Conservation (phyloP, 2,888 invertebrate species). For the Oxystoma pomonae region DNA sequence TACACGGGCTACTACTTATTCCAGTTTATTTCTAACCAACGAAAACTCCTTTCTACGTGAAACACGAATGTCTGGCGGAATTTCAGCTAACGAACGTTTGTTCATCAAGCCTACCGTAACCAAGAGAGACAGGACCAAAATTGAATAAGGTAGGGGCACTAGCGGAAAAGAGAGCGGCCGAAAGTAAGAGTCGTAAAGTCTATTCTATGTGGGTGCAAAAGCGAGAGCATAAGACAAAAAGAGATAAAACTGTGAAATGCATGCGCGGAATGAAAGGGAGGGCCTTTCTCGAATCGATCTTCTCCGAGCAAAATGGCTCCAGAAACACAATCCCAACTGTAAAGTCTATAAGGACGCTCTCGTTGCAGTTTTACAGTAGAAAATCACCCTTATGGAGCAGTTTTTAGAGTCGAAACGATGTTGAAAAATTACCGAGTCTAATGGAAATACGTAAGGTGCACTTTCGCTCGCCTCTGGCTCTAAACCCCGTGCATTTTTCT, state of each 20-base stretch:
- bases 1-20: too few relatives aligned
- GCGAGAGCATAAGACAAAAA: conserved; percentile 48
- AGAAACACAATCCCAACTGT: conserved; percentile 46
- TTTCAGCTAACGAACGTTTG: not conserved
- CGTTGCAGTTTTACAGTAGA: conserved; percentile 32
- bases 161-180: conserved; percentile 26
- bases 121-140: conserved; percentile 20
- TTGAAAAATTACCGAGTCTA: conserved; percentile 47
- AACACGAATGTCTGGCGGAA: not conserved
- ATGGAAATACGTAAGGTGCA: conserved; percentile 45
- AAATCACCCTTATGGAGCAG: conserved; percentile 42
- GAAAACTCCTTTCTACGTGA: not conserved
- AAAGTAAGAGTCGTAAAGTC: conserved; percentile 38
- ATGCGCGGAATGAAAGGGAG: conserved; percentile 46
- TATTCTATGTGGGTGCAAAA: conserved; percentile 38
- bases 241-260: conserved; percentile 50
- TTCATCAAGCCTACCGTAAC: conserved; percentile 2
- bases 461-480: conserved; percentile 38
- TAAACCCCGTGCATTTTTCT: conserved; percentile 44
- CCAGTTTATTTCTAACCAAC: conserved; percentile 2
- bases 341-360: conserved; percentile 45
- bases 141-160: conserved; percentile 19
- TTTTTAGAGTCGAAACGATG: conserved; percentile 44
- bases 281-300: conserved; percentile 48
- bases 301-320: conserved; percentile 48